Base-by-base conservation (phyloP, 1,140 invertebrate genomes). In the Aleiodes sp. region DNA sequence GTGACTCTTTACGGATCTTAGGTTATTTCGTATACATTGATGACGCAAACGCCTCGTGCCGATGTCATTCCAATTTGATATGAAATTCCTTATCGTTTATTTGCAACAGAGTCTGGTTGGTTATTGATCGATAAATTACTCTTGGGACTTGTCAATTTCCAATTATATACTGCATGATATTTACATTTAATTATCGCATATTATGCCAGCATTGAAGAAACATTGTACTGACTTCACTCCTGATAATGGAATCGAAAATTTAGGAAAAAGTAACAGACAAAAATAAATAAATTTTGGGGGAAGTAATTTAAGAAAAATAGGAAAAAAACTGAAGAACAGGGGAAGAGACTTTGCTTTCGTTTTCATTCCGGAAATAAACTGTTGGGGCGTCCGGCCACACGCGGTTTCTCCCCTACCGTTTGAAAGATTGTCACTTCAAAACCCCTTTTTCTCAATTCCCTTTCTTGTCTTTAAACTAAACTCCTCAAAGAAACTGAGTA, bases 341-440 rank as follows among this genome's bases (percentile, higher is more conserved):
- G 31, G 31, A 35, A 10, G n/a, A 16, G 2, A 43, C 39, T 12
- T 43, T 43, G n/a, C 9, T 43, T 43, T 43, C 1, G 6, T 31
- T 59, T 59, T 31, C n/a, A 16, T 29, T 29, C 56, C 56, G 56
- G 56, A 59, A 59, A 59, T 52, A 52, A 52, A 52, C 46, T 52
- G 46, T 52, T 24, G 46, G 41, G 41, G 41, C 41, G 14, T 46
- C n/a, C 52, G 24, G 56, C 28, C 28, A n/a, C 28, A 59, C 24
- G 56, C 56, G 28, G 24, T 59, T 12, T n/a, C 10, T 59, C 56
- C 28, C 56, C 56, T n/a, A 31, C 3, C 1, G 56, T 59, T 59
- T 14, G 14, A 14, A 28, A 59, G 4, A 31, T 59, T 26, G 2
- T n/a, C 19, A 21, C 28, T 59, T 59, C 14, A 14, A 59, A 28